Conservation (phyloP, 1,140 invertebrate species). For the Caenorhabditis brenneri region DNA sequence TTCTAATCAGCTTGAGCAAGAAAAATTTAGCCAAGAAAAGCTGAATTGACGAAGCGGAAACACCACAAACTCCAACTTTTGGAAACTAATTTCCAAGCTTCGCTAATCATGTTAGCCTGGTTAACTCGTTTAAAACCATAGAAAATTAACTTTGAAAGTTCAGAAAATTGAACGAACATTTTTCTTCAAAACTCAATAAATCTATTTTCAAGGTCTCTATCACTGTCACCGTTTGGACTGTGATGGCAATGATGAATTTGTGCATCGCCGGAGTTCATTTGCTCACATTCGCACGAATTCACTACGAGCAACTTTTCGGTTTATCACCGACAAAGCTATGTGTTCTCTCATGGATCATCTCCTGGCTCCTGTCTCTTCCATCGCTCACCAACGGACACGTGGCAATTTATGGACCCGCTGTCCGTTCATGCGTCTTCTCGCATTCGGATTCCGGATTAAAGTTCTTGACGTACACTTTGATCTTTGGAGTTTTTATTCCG, state of each 20-base stretch:
- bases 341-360: conserved; percentile 67
- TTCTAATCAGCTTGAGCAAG: too few relatives aligned
- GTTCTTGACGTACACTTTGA: conserved; percentile 69
- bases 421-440: conserved; percentile 55
- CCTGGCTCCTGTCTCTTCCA: conserved; percentile 66
- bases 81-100: too few relatives aligned
- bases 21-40: too few relatives aligned
- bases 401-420: conserved; percentile 66
- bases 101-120: too few relatives aligned
- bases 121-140: too few relatives aligned
- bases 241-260: conserved; percentile 67
- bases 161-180: neutral
- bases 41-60: too few relatives aligned
- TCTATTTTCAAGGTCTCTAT: conserved; percentile 65
- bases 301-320: conserved; percentile 70
- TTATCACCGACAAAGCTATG: conserved; percentile 63
- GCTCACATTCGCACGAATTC: conserved; percentile 69
- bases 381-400: conserved; percentile 69
- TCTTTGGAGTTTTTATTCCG: conserved; percentile 68
- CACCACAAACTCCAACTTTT: too few relatives aligned
- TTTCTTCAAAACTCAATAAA: neutral
- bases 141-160: too few relatives aligned
- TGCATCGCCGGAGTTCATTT: conserved; percentile 71
- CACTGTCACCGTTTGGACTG: conserved; percentile 68
- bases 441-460: conserved; percentile 68